Evolutionary conservation across 2,797 vertebrate species (phyloP), one percentile per base, ranked within the genome.

Genomic region (Poeciliopsis gracilis): DNA sequence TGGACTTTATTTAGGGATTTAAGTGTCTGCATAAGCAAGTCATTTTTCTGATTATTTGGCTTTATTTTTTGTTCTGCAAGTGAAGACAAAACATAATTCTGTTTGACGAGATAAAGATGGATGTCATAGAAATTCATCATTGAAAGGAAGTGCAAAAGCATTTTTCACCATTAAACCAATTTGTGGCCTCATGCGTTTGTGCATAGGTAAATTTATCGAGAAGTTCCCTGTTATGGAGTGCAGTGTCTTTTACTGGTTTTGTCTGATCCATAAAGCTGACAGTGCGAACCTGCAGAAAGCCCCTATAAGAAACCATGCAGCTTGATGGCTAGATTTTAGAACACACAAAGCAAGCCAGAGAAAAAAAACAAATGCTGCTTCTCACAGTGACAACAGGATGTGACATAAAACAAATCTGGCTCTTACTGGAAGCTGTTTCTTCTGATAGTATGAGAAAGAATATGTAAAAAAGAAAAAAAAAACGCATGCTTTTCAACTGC

Each of bases 331-430:
- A 83, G 79, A 92, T 91, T 91, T 92, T 86, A 92, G 86, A 89
- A 81, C 71, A 78, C 45, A 76, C 41, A 84, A 46, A 80, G 51
- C 3, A 16, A 87, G 77, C 84, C 73, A 77, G 43, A 79, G 77
- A 73, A 87, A 81, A 91, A 47, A 81, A 81, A 76, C 91, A 75
- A 93, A 88, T 83, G 81, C 81, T 87, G 88, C 84, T 84, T 91
- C 94, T 95, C 91, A 94, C 86, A 81, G 69, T 90, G 87, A 94
- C 83, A 91, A 94, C 94, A 96, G 95, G 96, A 96, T 95, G 91
- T 95, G 86, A 95, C 94, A 91, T 92, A 88, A 92, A 95, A 94
- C 84, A 74, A 86, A 82, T 89, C 88, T 84, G 85, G 83, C 90
- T 93, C 72, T 96, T 96, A 96, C 95, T 95, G 95, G 95, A 96